Evolutionary conservation across 2,113 vertebrate genomes (phyloP).

Genomic region (Callionymus lyra): DNA sequence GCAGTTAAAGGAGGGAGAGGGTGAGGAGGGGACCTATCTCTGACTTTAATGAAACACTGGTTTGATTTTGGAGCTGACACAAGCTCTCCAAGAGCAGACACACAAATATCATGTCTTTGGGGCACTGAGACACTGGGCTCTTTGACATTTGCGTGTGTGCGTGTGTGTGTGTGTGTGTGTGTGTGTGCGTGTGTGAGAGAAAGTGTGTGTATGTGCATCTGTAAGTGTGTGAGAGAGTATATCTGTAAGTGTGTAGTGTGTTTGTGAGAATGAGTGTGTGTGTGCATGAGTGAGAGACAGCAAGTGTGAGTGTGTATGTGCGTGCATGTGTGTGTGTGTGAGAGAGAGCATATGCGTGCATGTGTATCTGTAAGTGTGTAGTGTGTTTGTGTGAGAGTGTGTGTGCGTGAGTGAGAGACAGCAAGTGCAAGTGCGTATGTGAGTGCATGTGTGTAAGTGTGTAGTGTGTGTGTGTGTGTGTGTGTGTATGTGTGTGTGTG

Average conservation of each 20-base stretch:
- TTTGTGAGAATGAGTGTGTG: too few species aligned
- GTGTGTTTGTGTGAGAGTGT: too few species aligned
- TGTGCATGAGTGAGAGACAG: constrained; percentile 48
- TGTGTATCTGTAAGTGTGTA: constrained; percentile 53
- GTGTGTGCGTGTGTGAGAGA: constrained; percentile 2
- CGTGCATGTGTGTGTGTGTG: neutral
- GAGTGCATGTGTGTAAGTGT: neutral
- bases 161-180: constrained; percentile 5
- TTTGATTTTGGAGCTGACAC: constrained; percentile 76
- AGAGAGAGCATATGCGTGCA: constrained; percentile 1
- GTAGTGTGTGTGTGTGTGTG: constrained; percentile 53
- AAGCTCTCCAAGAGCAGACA: constrained; percentile 42
- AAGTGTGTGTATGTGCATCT: constrained; percentile 13
- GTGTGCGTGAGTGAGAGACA: constrained; percentile 48
- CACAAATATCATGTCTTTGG: constrained; percentile 28
- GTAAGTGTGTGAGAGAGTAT: constrained; percentile 11
- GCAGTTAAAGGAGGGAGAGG: constrained; percentile 31
- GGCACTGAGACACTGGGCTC: constrained; percentile 31
- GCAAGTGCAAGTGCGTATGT: constrained; percentile 24
- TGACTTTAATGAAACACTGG: constrained; percentile 60
- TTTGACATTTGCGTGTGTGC: constrained; percentile 40
- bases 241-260: constrained; percentile 60
- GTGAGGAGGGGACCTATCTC: constrained; percentile 11
- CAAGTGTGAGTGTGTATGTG: constrained; percentile 24
- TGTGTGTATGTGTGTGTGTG: constrained; percentile 47